A percentile compares a stretch with the other conserved stretches of the same genome.
These are phyloP conservation scores for Drosophila lutescens DNA, from an alignment of 2,888 invertebrate species.

Conservation along the genomic window DNA sequence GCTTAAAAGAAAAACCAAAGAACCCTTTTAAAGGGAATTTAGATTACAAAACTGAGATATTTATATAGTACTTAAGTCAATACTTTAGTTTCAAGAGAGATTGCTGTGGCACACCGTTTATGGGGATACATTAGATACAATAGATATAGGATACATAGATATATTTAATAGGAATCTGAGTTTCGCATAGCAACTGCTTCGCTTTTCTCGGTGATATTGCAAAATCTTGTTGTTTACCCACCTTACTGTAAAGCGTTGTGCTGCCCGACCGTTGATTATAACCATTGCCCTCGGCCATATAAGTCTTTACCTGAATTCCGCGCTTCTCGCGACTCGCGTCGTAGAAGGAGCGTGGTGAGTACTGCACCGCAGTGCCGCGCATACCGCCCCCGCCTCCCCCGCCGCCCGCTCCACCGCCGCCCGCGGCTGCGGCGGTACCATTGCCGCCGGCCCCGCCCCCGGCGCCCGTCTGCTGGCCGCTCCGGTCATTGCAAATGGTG, in stretches of 20 bases:
- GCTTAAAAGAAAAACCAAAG: neutral
- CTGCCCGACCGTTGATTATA: conserved; percentile 89
- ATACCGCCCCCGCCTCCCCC: conserved; percentile 63
- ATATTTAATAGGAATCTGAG: conserved; percentile 50
- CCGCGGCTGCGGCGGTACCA: conserved; percentile 48
- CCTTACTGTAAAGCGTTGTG: conserved; percentile 94
- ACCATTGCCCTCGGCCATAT: conserved; percentile 96
- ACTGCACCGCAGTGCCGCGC: conserved; percentile 84
- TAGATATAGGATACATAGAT: conserved; percentile 55
- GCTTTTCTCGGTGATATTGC: conserved; percentile 54
- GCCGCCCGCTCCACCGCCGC: conserved; percentile 63
- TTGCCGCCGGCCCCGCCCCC: conserved; percentile 73
- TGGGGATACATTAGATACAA: conserved; percentile 35
- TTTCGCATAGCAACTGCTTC: conserved; percentile 40
- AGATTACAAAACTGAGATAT: too few relatives aligned
- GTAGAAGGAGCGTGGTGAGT: conserved; percentile 84
- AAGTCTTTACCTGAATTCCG: conserved; percentile 97
- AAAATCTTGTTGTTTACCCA: conserved; percentile 86
- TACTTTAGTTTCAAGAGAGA: too few relatives aligned
- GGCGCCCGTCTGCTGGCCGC: conserved; percentile 85
- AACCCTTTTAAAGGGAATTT: neutral
- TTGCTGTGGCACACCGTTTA: conserved; percentile 18
- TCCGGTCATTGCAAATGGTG: conserved; percentile 84
- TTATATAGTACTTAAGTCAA: too few relatives aligned
- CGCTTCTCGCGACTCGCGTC: conserved; percentile 85